Conservation (phyloP, 2,797 vertebrate species). For the Acipenser ruthenus region DNA sequence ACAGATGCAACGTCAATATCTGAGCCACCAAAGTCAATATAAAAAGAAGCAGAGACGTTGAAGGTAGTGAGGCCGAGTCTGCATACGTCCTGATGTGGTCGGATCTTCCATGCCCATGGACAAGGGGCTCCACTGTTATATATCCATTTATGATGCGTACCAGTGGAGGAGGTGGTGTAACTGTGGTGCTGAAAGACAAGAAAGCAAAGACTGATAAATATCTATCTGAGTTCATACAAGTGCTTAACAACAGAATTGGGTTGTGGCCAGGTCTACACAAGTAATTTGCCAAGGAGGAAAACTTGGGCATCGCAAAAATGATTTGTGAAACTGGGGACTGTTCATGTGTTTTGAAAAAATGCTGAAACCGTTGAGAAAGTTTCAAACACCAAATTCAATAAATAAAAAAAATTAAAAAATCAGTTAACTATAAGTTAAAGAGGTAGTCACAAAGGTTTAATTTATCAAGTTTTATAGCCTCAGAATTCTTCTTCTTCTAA, state of each 20-base stretch:
- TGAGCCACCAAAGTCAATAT: conserved; percentile 30
- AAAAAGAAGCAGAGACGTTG: conserved; percentile 24
- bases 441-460: no score
- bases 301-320: no score
- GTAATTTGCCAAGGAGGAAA: no score
- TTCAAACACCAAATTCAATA: no score
- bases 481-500: background rate
- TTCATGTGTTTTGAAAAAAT: no score
- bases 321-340: no score
- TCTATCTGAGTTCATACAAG: background rate
- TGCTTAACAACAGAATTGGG: background rate
- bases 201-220: conserved; percentile 8
- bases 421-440: no score
- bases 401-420: no score
- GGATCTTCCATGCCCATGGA: conserved; percentile 30
- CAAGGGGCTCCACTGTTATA: conserved; percentile 56
- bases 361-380: no score
- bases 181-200: conserved; percentile 46
- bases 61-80: conserved; percentile 18
- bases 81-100: conserved; percentile 34
- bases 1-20: conserved; percentile 19
- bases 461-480: no score
- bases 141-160: conserved; percentile 70
- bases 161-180: conserved; percentile 53
- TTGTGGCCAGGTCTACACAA: no score